A percentile compares a stretch with the other conserved stretches of the same genome.
Evolutionary conservation across 2,113 vertebrate genomes (phyloP).

Genomic region (Serinus canaria): DNA sequence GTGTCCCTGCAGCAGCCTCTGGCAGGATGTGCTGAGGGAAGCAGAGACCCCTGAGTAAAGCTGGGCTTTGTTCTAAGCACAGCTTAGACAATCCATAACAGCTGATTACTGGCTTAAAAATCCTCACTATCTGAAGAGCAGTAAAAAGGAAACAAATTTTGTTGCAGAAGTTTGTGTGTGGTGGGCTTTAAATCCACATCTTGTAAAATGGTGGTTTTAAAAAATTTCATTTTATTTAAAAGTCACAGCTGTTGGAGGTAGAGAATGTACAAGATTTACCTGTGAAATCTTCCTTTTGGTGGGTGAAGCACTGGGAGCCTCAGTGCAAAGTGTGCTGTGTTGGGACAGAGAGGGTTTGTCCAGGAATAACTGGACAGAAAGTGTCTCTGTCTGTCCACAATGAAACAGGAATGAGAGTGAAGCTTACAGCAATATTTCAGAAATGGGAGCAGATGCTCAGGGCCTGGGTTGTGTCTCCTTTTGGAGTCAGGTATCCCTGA

Average conservation of each 20-base stretch:
- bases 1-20: neutral
- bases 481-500: neutral
- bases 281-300: neutral
- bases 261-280: neutral
- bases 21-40: neutral
- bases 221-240: neutral
- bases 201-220: neutral
- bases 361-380: neutral
- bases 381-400: neutral
- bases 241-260: neutral
- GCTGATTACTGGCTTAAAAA: neutral
- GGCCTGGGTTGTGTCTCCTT: neutral
- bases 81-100: neutral
- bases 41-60: neutral
- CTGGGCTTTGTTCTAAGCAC: neutral
- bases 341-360: neutral
- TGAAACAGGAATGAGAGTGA: neutral
- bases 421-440: neutral
- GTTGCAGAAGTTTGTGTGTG: neutral
- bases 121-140: neutral
- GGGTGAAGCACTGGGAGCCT: neutral
- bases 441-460: neutral
- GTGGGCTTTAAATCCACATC: neutral
- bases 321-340: neutral
- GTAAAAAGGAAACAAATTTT: neutral